phyloP scores from a whole-genome alignment of 1,140 invertebrate genomes.

The Anagrus nilaparvatae region DNA sequence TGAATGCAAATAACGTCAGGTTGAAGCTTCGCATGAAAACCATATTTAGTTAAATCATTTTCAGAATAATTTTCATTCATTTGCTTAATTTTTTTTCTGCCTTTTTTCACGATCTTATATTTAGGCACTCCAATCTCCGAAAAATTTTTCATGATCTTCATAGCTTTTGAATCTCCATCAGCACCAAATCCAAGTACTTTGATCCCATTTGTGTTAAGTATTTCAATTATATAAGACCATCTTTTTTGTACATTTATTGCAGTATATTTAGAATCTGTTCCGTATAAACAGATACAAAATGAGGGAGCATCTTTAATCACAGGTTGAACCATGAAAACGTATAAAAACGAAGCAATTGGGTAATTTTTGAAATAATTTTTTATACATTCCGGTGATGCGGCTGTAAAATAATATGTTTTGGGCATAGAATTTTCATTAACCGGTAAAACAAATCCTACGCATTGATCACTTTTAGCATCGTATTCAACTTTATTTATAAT shows the following conservation, averaged over 20 bases:
- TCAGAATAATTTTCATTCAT: slow-evolving; percentile 1
- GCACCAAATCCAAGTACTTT: slow-evolving; percentile 15
- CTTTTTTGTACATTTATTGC: slow-evolving; percentile 10
- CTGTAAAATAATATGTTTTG: slow-evolving; percentile 9
- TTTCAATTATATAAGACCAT: slow-evolving; percentile 9
- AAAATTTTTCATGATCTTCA: slow-evolving; percentile 11
- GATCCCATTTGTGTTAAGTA: slow-evolving; percentile 13
- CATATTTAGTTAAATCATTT: slow-evolving; percentile 1
- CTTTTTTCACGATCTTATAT: background rate
- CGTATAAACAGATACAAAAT: slow-evolving; percentile 16
- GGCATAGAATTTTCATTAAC: slow-evolving; percentile 14
- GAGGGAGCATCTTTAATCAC: slow-evolving; percentile 3
- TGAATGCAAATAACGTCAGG: slow-evolving; percentile 10
- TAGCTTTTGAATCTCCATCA: slow-evolving; percentile 16
- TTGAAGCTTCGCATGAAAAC: slow-evolving; percentile 11
- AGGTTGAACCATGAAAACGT: slow-evolving; percentile 16
- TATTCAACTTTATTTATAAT: slow-evolving; percentile 18
- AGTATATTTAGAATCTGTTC: slow-evolving; percentile 15
- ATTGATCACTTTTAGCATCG: slow-evolving; percentile 15
- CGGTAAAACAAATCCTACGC: slow-evolving; percentile 19
- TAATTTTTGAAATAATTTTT: slow-evolving; percentile 12
- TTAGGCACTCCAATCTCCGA: slow-evolving; percentile 1
- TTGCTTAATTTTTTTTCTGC: background rate
- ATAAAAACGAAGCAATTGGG: slow-evolving; percentile 11
- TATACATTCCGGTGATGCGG: slow-evolving; percentile 14